These are phyloP conservation scores for Meiosimyza decipiens DNA, from an alignment of 2,888 invertebrate species.

Conservation along the genomic window DNA sequence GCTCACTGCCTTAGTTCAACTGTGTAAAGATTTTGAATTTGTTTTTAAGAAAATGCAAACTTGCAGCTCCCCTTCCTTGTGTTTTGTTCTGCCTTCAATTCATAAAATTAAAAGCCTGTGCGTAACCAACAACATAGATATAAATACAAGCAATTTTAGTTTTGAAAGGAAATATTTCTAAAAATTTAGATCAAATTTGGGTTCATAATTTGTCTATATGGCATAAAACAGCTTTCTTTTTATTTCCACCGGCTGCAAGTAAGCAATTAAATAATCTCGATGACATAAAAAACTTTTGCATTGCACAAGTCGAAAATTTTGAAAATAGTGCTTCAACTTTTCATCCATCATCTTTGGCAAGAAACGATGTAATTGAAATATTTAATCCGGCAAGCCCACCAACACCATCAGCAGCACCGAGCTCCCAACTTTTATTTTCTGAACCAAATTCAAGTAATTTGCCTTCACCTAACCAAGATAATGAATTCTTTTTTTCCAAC, in stretches of 20 bases:
- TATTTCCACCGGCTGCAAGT: conserved; percentile 23
- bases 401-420: background rate
- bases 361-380: background rate
- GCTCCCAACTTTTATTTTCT: background rate
- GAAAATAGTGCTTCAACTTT: too few species aligned
- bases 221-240: conserved; percentile 17
- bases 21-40: conserved; percentile 30
- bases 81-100: background rate
- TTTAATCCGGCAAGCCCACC: background rate
- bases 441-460: background rate
- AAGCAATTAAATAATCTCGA: conserved; percentile 29
- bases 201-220: conserved; percentile 20
- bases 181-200: conserved; percentile 21
- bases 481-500: background rate
- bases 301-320: conserved; percentile 7
- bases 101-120: background rate
- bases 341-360: background rate
- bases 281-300: conserved; percentile 31
- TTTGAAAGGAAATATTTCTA: background rate
- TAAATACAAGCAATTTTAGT: background rate
- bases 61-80: too few species aligned
- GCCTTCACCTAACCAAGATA: background rate
- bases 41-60: too few species aligned
- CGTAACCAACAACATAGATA: background rate
- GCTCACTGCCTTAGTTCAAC: conserved; percentile 25